phyloP scores from a whole-genome alignment of 2,888 invertebrate species.

The Metopia argyrocephala region DNA sequence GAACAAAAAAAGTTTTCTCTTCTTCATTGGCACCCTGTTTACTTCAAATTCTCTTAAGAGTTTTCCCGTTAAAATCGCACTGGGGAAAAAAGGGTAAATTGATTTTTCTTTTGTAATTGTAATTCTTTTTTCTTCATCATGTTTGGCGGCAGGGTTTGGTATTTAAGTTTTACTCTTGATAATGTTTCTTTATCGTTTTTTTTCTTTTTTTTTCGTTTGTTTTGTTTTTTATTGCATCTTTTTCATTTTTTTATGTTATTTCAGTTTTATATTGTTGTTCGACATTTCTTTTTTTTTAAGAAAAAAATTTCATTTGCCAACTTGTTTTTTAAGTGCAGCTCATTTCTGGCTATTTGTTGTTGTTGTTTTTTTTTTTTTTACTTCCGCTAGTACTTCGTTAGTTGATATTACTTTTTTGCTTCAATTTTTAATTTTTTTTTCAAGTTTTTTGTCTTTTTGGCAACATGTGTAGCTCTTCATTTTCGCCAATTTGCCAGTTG shows the following conservation, averaged over 20 bases:
- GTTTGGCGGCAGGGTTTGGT: slow-evolving; percentile 63
- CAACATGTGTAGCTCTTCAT: slow-evolving; percentile 63
- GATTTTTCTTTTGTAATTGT: slow-evolving; percentile 55
- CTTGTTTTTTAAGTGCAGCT: slow-evolving; percentile 55
- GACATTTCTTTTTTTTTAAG: slow-evolving; percentile 10
- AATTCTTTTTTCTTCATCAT: slow-evolving; percentile 50
- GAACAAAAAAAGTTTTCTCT: too few relatives aligned
- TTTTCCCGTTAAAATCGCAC: slow-evolving; percentile 7
- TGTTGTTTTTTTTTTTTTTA: slow-evolving; percentile 19
- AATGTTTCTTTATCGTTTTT: slow-evolving; percentile 52
- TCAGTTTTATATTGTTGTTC: slow-evolving; percentile 22
- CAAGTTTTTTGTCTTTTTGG: slow-evolving; percentile 44
- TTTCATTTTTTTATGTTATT: too few relatives aligned
- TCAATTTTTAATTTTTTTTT: slow-evolving; percentile 2
- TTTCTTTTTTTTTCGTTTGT: neutral
- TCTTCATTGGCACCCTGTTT: slow-evolving; percentile 1
- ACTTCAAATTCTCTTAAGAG: neutral
- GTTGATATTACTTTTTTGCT: slow-evolving; percentile 31
- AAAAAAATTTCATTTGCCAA: slow-evolving; percentile 53
- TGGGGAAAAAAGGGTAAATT: slow-evolving; percentile 54
- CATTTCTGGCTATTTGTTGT: slow-evolving; percentile 5
- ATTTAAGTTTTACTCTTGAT: slow-evolving; percentile 63
- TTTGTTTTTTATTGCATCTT: slow-evolving; percentile 49
- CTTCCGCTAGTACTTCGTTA: neutral
- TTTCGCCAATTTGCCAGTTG: slow-evolving; percentile 65